phyloP scores from a whole-genome alignment of 2,888 invertebrate species.

The Meta bourneti region DNA sequence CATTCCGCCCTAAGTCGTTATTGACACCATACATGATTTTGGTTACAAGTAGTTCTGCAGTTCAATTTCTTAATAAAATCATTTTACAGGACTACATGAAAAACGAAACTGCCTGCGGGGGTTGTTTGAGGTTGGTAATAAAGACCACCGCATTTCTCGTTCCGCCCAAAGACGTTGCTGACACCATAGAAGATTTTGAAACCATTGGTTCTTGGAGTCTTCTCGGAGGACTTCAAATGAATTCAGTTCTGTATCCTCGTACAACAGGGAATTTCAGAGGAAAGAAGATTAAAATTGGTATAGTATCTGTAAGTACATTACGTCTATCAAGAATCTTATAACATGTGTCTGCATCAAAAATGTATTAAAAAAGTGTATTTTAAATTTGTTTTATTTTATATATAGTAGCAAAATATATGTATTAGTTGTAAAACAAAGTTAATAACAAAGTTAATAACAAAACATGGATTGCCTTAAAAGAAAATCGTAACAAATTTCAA shows the following conservation, averaged over 20 bases:
- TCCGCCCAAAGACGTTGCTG: neutral
- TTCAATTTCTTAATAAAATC: neutral
- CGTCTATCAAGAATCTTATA: neutral
- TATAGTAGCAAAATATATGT: neutral
- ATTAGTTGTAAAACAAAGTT: too few species aligned
- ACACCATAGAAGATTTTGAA: conserved; percentile 64
- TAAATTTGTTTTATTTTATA: neutral
- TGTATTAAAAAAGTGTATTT: neutral
- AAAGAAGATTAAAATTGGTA: conserved; percentile 75
- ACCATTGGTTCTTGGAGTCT: conserved; percentile 76
- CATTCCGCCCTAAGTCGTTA: neutral
- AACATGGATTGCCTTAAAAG: too few species aligned
- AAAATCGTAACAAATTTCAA: too few species aligned
- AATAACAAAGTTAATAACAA: too few species aligned
- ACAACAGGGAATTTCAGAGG: conserved; percentile 74
- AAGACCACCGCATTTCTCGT: conserved; percentile 70
- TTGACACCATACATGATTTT: conserved; percentile 54
- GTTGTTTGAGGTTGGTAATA: conserved; percentile 52
- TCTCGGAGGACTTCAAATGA: conserved; percentile 72
- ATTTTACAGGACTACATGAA: conserved; percentile 45
- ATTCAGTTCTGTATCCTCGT: conserved; percentile 57
- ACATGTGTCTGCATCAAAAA: neutral
- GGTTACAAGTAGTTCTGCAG: neutral
- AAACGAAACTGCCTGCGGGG: conserved; percentile 60
- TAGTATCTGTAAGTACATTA: conserved; percentile 74